These are phyloP conservation scores for Tupaia tana DNA, from an alignment of 2,113 vertebrate genomes.

Conservation along the genomic window DNA sequence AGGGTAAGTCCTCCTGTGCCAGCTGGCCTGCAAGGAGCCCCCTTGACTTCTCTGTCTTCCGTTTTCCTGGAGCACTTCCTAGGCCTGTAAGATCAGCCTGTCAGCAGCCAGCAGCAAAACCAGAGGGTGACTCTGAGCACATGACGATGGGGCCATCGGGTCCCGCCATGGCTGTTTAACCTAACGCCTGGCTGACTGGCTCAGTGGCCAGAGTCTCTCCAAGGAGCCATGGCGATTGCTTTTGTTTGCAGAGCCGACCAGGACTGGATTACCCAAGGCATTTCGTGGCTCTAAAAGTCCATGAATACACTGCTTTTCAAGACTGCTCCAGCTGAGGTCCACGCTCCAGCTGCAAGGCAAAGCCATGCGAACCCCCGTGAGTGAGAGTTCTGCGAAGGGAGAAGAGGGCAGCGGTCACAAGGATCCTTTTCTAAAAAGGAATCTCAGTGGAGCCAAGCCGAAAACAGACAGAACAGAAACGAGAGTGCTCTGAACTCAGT, in stretches of 20 bases:
- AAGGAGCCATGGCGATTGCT: rapidly evolving
- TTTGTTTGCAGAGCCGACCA: neutral
- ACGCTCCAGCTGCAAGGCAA: neutral
- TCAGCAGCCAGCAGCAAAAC: neutral
- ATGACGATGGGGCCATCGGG: rapidly evolving
- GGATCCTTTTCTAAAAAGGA: neutral
- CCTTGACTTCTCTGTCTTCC: neutral
- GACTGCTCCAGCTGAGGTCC: neutral
- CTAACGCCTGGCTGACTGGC: neutral
- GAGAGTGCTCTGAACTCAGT: neutral
- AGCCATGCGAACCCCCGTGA: neutral
- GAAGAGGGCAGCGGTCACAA: neutral
- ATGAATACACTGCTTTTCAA: neutral
- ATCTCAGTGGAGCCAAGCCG: neutral
- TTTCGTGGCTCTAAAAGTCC: neutral
- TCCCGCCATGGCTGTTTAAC: no score
- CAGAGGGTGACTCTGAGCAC: neutral
- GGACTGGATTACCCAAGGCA: neutral
- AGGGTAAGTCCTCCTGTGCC: neutral
- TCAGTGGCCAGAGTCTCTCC: neutral
- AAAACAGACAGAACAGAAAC: neutral
- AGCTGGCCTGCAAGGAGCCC: neutral
- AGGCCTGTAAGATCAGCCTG: rapidly evolving
- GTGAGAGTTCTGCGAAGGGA: neutral
- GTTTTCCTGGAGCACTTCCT: neutral